phyloP scores from a whole-genome alignment of 2,888 invertebrate genomes.

The Watsonalla cultraria region DNA sequence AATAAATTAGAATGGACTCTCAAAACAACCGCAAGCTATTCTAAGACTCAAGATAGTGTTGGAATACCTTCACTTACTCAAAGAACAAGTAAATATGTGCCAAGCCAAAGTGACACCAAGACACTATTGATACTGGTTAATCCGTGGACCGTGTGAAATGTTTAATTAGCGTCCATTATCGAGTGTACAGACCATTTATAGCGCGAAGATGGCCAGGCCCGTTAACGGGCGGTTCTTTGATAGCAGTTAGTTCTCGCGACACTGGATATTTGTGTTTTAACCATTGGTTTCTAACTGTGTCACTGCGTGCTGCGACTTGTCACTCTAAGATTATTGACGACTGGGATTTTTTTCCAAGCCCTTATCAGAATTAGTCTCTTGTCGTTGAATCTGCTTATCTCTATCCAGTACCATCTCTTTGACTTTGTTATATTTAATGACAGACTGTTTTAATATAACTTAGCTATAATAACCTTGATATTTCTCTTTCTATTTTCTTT shows the following conservation, averaged over 20 bases:
- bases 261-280: constrained; percentile 1
- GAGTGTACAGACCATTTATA: constrained; percentile 27
- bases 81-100: background rate
- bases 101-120: constrained; percentile 16
- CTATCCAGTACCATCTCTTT: no score
- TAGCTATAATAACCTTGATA: no score
- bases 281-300: background rate
- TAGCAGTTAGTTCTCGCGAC: constrained; percentile 7
- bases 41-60: no score
- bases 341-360: background rate
- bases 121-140: constrained; percentile 26
- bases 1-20: no score
- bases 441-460: no score
- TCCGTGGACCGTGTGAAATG: constrained; percentile 44
- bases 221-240: constrained; percentile 2
- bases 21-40: no score
- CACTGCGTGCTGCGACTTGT: no score
- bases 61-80: background rate
- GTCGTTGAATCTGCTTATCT: no score
- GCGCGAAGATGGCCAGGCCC: constrained; percentile 7
- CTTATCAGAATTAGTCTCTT: no score
- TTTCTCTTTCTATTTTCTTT: no score
- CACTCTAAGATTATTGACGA: background rate
- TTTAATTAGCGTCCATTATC: constrained; percentile 46
- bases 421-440: no score